A percentile compares a stretch with the other conserved stretches of the same genome.
Evolutionary conservation across 2,113 vertebrate genomes (phyloP).

Genomic region (Leucosticte australis): DNA sequence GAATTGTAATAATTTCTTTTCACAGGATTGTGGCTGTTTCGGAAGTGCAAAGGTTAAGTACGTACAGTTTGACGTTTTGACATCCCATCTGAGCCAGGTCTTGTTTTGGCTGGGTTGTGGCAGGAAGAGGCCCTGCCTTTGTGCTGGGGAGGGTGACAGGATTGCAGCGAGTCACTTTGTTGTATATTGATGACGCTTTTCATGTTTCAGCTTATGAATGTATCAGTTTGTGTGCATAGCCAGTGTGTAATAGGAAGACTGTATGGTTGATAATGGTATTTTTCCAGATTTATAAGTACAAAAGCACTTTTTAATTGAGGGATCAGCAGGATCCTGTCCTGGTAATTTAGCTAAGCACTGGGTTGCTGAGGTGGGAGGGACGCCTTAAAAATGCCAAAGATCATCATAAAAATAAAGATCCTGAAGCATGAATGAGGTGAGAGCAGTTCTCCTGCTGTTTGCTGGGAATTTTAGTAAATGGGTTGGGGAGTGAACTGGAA

Average conservation of each 20-base stretch:
- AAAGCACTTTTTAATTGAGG: not conserved
- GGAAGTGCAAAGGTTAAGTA: conserved; percentile 40
- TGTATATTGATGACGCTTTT: not conserved
- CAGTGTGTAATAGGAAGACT: not conserved
- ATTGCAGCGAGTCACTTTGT: not conserved
- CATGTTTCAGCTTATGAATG: not conserved
- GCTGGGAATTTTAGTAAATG: not conserved
- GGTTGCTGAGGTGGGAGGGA: not conserved
- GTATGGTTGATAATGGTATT: not conserved
- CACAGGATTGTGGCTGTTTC: not conserved
- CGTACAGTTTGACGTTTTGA: conserved; percentile 14
- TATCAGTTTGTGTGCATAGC: not conserved
- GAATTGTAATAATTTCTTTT: not conserved
- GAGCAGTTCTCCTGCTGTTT: not conserved
- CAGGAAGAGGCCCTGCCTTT: conserved; percentile 43
- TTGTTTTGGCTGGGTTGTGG: conserved; percentile 35
- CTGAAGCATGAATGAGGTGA: not conserved
- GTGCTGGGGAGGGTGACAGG: not conserved
- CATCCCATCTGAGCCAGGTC: conserved; percentile 45
- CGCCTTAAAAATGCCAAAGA: not conserved
- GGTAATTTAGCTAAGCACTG: not conserved
- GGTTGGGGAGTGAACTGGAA: not conserved
- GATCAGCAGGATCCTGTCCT: not conserved
- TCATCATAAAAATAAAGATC: not conserved
- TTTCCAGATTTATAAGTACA: not conserved